A percentile compares a stretch with the other conserved stretches of the same genome.
Evolutionary conservation across 2,113 vertebrate species (phyloP).

Genomic region (Amphiprion percula): DNA sequence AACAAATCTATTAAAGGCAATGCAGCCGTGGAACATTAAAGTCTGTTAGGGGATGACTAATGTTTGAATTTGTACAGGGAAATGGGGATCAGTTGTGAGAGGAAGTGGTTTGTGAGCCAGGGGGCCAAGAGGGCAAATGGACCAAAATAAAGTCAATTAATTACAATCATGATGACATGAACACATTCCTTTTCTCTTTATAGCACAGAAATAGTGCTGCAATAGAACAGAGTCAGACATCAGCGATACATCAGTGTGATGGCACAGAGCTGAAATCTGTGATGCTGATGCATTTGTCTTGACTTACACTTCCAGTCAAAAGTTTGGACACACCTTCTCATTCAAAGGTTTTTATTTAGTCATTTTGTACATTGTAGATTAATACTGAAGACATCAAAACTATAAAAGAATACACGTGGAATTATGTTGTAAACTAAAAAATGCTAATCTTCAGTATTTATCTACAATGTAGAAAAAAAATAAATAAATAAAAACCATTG

Average conservation of each 20-base stretch:
- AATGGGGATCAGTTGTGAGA: constrained; percentile 25
- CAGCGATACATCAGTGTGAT: neutral
- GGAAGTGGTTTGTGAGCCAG: constrained; percentile 33
- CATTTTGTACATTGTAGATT: no score
- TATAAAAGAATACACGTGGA: no score
- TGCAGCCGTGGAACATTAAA: constrained; percentile 13
- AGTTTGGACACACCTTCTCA: no score
- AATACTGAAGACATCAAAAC: no score
- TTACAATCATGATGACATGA: constrained; percentile 33
- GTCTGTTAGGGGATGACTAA: constrained; percentile 37
- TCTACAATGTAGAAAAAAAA: no score
- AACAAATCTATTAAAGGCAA: constrained; percentile 34
- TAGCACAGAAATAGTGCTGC: neutral
- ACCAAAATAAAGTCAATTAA: constrained; percentile 43
- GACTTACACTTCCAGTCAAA: no score
- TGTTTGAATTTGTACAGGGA: constrained; percentile 21
- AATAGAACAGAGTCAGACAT: neutral
- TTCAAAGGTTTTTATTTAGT: no score
- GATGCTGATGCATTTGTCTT: no score
- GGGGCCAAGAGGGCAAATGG: constrained; percentile 45
- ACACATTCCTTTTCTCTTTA: neutral
- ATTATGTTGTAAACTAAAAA: no score
- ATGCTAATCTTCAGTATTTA: no score
- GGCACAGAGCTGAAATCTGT: neutral
- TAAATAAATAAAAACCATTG: no score